These are phyloP conservation scores for Helicoverpa zea DNA, from an alignment of 1,140 invertebrate species.

Conservation along the genomic window DNA sequence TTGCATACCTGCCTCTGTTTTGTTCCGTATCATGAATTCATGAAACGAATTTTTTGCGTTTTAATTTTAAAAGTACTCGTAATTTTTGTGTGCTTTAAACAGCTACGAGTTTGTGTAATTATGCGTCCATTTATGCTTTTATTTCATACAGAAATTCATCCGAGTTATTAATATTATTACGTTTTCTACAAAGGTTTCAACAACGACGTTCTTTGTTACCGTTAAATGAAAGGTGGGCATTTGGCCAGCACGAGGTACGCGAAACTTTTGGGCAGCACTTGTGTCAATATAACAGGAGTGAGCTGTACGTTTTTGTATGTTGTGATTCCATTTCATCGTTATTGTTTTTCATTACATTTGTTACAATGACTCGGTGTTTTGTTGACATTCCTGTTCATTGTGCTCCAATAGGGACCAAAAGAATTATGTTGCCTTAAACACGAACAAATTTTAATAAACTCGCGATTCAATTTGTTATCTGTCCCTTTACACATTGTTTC, in stretches of 20 bases:
- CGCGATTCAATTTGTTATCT: constrained; percentile 72
- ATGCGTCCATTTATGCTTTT: constrained; percentile 26
- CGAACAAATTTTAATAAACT: constrained; percentile 70
- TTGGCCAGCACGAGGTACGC: too few species aligned
- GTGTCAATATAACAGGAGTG: constrained; percentile 8
- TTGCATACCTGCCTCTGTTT: constrained; percentile 69
- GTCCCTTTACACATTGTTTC: constrained; percentile 75
- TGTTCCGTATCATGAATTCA: constrained; percentile 75
- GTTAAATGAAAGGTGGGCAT: not conserved
- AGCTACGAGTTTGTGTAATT: constrained; percentile 31
- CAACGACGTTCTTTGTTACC: not conserved
- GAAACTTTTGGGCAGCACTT: not conserved
- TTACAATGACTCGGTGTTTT: constrained; percentile 39
- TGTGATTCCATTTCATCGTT: constrained; percentile 44
- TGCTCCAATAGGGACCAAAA: constrained; percentile 51
- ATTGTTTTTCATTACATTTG: constrained; percentile 50
- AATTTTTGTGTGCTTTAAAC: constrained; percentile 56
- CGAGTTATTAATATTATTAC: constrained; percentile 23
- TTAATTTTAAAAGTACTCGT: constrained; percentile 63
- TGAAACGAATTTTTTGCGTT: constrained; percentile 63
- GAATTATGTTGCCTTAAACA: constrained; percentile 60
- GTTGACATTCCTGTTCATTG: constrained; percentile 48
- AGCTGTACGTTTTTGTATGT: constrained; percentile 13
- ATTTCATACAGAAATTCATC: constrained; percentile 26
- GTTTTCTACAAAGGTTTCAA: not conserved